phyloP scores from a whole-genome alignment of 2,113 vertebrate genomes.

The Tetrao urogallus region DNA sequence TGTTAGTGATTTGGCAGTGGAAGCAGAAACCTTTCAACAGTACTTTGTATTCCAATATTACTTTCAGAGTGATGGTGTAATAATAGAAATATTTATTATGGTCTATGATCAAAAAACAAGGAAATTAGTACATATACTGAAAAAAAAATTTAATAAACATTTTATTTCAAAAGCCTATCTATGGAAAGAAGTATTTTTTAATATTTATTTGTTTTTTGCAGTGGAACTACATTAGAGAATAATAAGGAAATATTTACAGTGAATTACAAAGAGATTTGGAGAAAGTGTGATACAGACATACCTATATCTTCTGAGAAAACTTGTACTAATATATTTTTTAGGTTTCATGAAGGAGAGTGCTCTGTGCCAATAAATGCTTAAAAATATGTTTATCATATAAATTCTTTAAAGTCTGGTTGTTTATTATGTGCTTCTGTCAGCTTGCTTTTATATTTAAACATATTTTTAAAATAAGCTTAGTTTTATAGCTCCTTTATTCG shows the following conservation, averaged over 20 bases:
- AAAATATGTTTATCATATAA: background rate
- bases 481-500: background rate
- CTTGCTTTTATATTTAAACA: background rate
- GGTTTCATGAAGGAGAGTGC: background rate
- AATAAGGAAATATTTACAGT: background rate
- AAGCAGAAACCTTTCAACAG: no score
- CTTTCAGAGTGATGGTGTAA: background rate
- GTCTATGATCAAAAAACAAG: background rate
- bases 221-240: background rate
- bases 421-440: background rate
- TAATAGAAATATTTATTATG: background rate
- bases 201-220: background rate
- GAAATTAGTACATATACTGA: background rate
- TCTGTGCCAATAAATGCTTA: background rate
- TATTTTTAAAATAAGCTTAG: background rate
- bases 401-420: background rate
- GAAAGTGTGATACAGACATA: background rate
- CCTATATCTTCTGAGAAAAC: background rate
- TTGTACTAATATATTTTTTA: background rate
- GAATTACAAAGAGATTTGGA: background rate
- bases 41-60: no score
- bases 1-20: no score
- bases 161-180: background rate
- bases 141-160: background rate
- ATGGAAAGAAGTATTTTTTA: background rate